Evolutionary conservation across 1,140 invertebrate genomes (phyloP), one percentile per base, ranked within the genome.

Genomic region (Drusus annulatus): DNA sequence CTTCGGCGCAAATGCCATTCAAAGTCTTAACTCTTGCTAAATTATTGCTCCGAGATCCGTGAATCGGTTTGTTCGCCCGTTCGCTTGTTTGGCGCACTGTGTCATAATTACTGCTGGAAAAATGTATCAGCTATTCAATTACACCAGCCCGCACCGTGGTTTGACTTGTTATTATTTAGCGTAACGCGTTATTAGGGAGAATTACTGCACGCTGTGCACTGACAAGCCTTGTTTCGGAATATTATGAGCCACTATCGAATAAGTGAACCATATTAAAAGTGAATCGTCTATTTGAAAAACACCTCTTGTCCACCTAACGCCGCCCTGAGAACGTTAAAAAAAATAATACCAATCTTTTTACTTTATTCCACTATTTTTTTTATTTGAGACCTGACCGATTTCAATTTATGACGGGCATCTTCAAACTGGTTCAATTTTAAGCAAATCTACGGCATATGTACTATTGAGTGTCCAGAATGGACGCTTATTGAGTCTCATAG

Each of bases 71-170:
- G 65, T 17, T n/a, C 65, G 36, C n/a, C 65, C 5, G 36, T 50
- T 69, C 23, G 65, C n/a, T 25, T 13, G 31, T 19, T 50, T 23
- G 65, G 36, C 28, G 28, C 65, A 69, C 36, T 17, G 65, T 69
- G 65, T 69, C 65, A 69, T 69, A 69, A 69, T 69, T 69, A 69
- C 65, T 45, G 65, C 65, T 31, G 65, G 65, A 69, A 69, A 69
- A 69, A 69, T 69, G 65, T 36, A 50, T 5, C 65, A 10, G 65
- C 36, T 69, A 69, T 69, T 69, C 65, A 69, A 69, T 69, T 69
- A 69, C 51, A 69, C n/a, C 31, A 69, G 65, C 36, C 65, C 17
- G 36, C 65, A 69, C 65, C n/a, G 36, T 69, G 65, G n/a, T 69
- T 69, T 36, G 28, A 45, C 65, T 45, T 23, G 65, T 50, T 69